Evolutionary conservation across 1,140 invertebrate genomes (phyloP).

Genomic region (Chironomus tepperi): DNA sequence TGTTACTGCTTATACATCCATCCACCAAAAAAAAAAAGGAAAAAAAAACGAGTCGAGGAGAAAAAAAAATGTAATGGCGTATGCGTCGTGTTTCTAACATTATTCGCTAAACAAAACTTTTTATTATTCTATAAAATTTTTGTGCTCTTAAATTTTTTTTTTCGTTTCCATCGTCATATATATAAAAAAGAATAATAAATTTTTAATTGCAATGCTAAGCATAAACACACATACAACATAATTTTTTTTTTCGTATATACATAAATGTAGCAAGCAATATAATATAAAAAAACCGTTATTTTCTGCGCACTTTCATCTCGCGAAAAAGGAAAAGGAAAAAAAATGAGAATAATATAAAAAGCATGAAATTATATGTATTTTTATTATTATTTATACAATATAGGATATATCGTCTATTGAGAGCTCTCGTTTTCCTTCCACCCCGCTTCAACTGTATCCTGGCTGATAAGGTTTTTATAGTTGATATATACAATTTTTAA

Average conservation of each 20-base stretch:
- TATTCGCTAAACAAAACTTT: slow-evolving; percentile 17
- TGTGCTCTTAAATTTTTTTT: slow-evolving; percentile 15
- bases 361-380: slow-evolving; percentile 20
- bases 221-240: slow-evolving; percentile 22
- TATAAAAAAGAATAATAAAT: slow-evolving; percentile 23
- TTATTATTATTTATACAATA: slow-evolving; percentile 13
- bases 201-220: slow-evolving; percentile 23
- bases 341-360: neutral
- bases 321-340: neutral
- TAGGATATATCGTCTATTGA: slow-evolving; percentile 6
- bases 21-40: neutral
- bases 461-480: too few relatives aligned
- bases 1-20: neutral
- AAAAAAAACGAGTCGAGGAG: neutral
- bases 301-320: slow-evolving; percentile 23
- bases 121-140: slow-evolving; percentile 23
- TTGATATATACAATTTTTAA: too few relatives aligned
- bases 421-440: neutral
- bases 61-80: slow-evolving; percentile 12
- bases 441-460: too few relatives aligned
- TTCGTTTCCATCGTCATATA: slow-evolving; percentile 15
- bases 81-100: slow-evolving; percentile 19
- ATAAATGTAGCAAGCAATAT: neutral
- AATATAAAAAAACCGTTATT: slow-evolving; percentile 18
- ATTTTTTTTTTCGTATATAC: neutral